Conservation (phyloP, 2,113 vertebrate species). For the Ciconia maguari region DNA sequence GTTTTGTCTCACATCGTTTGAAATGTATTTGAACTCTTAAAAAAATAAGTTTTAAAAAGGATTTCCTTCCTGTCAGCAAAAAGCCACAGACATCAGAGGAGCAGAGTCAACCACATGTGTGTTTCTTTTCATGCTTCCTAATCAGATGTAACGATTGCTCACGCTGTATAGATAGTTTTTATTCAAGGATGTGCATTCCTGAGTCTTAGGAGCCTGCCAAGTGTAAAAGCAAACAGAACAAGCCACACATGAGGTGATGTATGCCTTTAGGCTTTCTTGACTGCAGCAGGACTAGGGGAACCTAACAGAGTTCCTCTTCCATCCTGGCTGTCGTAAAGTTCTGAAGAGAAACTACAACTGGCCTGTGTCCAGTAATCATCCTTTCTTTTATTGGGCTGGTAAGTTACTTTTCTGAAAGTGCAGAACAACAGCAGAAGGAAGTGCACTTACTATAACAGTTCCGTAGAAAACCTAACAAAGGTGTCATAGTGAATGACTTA, state of each 20-base stretch:
- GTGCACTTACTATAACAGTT: neutral
- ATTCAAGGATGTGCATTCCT: constrained; percentile 53
- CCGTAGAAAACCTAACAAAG: constrained; percentile 4
- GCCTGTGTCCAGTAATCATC: neutral
- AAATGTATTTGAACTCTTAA: constrained; percentile 53
- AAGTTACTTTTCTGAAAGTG: neutral
- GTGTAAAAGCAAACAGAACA: constrained; percentile 53
- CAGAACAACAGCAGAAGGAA: constrained; percentile 21
- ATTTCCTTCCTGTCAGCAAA: constrained; percentile 68
- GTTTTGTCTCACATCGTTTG: constrained; percentile 26
- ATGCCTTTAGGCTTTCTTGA: constrained; percentile 42
- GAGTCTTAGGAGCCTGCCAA: constrained; percentile 46
- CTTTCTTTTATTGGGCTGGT: neutral
- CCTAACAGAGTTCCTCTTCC: neutral
- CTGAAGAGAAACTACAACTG: constrained; percentile 43
- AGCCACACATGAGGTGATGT: constrained; percentile 36
- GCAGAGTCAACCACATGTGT: constrained; percentile 48
- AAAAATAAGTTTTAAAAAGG: constrained; percentile 49
- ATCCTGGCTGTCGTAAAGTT: neutral
- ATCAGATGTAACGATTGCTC: constrained; percentile 66
- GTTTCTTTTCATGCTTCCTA: constrained; percentile 55
- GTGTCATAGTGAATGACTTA: neutral
- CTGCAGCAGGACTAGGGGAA: neutral
- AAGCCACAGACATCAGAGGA: constrained; percentile 59
- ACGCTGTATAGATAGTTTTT: constrained; percentile 43